Base-by-base conservation (phyloP, 2,888 invertebrate genomes). In the Trachelus tabidus region DNA sequence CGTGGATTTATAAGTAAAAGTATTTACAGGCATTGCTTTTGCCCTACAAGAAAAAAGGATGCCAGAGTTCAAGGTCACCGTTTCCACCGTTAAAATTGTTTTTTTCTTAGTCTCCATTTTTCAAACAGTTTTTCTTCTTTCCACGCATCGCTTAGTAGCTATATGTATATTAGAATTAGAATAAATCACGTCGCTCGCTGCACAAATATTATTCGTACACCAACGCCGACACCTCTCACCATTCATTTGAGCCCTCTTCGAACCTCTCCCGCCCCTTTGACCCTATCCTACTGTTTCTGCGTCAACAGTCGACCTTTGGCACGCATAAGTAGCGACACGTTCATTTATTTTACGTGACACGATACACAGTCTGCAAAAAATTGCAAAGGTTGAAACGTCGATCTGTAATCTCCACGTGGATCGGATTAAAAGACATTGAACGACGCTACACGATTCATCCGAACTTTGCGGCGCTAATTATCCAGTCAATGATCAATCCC, bases 381-480 rank as follows among this genome's bases (percentile, higher is more conserved):
- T 88, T 87, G 80, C 79, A 79, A 82, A 79, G 79, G 80, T 84
- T 83, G 80, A 79, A 23, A 35, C 79, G 82, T 79, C 81, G 79
- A 83, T 82, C 82, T 81, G 80, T 79, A 83, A 83, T 82, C 79
- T 78, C 78, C 34, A 79, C 73, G 81, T 79, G 40, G 77, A 81
- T 81, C 78, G 83, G 82, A 83, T 84, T 82, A 81, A 85, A 79
- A 80, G 40, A 73, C 78, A 77, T 6, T 9, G 56, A 9, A 56
- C 23, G 56, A 23, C 40, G 2, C 40, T 6, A 23, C 12, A 56
- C 23, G 6, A 23, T 56, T 56, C 6, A 23, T 56, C 9, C 40
- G 15, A 56, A 0, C 23, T 56, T 4, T 9, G 15, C 56, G 23
- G 2, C 56, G 23, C 9, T 9, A 23, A 56, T 56, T 56, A 56